These are phyloP conservation scores for Heliothis subflexa DNA, from an alignment of 1,140 invertebrate species.

Conservation along the genomic window DNA sequence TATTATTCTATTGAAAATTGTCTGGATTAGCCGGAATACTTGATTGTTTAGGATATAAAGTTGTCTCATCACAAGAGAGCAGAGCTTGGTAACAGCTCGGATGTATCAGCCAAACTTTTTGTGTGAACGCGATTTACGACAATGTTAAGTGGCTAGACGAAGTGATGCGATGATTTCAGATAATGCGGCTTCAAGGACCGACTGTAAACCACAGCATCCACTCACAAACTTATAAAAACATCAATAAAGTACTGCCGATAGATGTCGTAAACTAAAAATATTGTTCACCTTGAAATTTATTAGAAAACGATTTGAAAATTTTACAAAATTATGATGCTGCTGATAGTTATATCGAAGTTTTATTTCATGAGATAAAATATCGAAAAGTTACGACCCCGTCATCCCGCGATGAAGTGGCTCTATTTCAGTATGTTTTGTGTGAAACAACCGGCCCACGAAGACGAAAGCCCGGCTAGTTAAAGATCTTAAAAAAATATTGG, in stretches of 20 bases:
- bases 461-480: too few species aligned
- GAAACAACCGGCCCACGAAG: too few species aligned
- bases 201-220: constrained; percentile 12
- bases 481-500: too few species aligned
- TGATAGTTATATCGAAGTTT: neutral
- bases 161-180: constrained; percentile 34
- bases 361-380: constrained; percentile 11
- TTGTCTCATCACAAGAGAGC: neutral
- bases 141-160: constrained; percentile 43
- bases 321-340: neutral
- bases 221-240: constrained; percentile 11
- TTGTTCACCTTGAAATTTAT: constrained; percentile 19
- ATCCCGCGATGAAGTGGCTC: neutral
- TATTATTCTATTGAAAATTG: neutral
- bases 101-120: constrained; percentile 21
- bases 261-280: constrained; percentile 39
- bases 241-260: constrained; percentile 3
- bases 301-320: constrained; percentile 11
- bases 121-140: constrained; percentile 32
- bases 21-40: neutral
- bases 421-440: neutral
- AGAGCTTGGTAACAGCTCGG: neutral
- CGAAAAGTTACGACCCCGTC: neutral
- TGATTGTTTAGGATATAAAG: neutral
- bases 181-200: constrained; percentile 41